Percentiles rank a stretch among this genome's conserved stretches.
Conservation (phyloP, 2,797 vertebrate species). For the Orestias chungarensis region DNA sequence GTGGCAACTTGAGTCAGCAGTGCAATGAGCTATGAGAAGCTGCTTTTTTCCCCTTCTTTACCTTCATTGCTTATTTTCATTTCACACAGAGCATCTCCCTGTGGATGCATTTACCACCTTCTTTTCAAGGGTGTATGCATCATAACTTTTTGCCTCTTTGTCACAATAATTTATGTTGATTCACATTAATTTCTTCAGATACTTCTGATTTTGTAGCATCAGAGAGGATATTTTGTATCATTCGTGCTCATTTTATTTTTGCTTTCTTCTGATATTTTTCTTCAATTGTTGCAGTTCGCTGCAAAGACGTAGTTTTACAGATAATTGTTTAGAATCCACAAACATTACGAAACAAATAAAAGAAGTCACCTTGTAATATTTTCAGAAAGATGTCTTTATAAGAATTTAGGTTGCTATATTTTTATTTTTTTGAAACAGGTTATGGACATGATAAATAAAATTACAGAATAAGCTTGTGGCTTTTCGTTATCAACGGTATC, state of each 20-base stretch:
- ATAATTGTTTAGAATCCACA: not conserved
- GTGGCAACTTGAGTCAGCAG: constrained; percentile 35
- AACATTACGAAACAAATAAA: not conserved
- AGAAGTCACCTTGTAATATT: not conserved
- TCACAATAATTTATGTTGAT: constrained; percentile 22
- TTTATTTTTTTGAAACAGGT: not conserved
- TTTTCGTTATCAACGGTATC: no score
- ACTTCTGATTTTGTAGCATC: not conserved
- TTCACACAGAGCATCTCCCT: constrained; percentile 10
- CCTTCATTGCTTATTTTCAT: not conserved
- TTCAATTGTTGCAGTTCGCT: not conserved
- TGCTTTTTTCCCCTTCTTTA: not conserved
- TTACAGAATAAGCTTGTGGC: no score
- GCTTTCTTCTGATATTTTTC: not conserved
- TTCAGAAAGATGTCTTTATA: not conserved
- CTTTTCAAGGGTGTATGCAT: constrained; percentile 11
- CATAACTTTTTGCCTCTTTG: constrained; percentile 4
- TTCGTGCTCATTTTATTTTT: not conserved
- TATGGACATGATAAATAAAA: not conserved
- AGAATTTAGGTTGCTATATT: not conserved
- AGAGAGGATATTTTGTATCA: not conserved
- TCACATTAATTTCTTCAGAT: constrained; percentile 25
- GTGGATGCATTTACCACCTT: constrained; percentile 2
- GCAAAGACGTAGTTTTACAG: not conserved
- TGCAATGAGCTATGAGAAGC: constrained; percentile 20